Conservation (phyloP, 2,113 vertebrate species). For the Balaeniceps rex region DNA sequence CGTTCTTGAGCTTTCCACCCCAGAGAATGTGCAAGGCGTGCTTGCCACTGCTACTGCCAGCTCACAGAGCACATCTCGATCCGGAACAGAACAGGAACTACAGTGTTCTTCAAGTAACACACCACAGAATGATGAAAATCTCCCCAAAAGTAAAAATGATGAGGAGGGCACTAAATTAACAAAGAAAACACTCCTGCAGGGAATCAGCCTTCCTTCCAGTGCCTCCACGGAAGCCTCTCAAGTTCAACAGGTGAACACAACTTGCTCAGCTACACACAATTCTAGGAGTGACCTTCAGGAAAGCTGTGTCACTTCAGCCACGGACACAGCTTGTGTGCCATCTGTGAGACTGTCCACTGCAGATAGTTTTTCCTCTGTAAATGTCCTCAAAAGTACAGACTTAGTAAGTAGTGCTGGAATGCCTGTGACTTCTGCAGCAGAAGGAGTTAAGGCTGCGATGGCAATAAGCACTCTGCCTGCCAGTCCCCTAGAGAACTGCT, state of each 20-base stretch:
- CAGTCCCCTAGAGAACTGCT: conserved; percentile 66
- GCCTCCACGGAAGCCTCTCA: background rate
- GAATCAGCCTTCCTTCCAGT: conserved; percentile 16
- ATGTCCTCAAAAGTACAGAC: conserved; percentile 13
- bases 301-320: conserved; percentile 12
- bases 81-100: conserved; percentile 16
- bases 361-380: conserved; percentile 24
- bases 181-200: conserved; percentile 18
- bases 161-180: conserved; percentile 65
- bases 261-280: conserved; percentile 13
- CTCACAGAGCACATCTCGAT: background rate
- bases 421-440: background rate
- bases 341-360: background rate
- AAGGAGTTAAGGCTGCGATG: conserved; percentile 56
- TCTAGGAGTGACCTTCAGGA: conserved; percentile 49
- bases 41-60: background rate
- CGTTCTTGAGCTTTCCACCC: conserved; percentile 54
- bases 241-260: conserved; percentile 24
- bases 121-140: conserved; percentile 46
- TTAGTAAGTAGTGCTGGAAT: background rate
- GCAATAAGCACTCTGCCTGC: conserved; percentile 58
- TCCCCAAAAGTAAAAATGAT: conserved; percentile 48
- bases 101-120: conserved; percentile 19
- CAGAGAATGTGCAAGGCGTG: background rate
- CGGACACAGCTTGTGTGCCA: conserved; percentile 4